A percentile compares a stretch with the other conserved stretches of the same genome.
phyloP scores from a whole-genome alignment of 53 echinoderm and acorn worm genomes.

The Apostichopus leukothele region DNA sequence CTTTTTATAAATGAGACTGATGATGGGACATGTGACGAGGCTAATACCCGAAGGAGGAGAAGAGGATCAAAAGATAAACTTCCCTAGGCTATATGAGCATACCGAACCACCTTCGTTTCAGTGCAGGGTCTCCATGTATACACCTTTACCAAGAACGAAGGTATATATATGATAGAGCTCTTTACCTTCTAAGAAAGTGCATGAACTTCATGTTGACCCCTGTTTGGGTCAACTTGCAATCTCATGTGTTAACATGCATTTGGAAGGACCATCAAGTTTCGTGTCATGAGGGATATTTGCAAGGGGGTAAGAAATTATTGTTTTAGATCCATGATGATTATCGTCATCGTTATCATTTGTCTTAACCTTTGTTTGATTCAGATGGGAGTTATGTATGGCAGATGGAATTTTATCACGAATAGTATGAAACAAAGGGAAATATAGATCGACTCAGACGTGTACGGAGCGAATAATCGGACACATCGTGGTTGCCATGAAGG shows the following conservation, averaged over 20 bases:
- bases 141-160: too few species aligned
- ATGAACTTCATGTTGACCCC: constrained; percentile 14
- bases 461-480: too few species aligned
- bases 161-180: too few species aligned
- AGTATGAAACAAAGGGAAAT: neutral
- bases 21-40: constrained; percentile 12
- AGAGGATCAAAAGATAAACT: constrained; percentile 33
- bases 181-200: constrained; percentile 1
- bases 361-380: neutral
- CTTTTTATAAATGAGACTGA: constrained; percentile 11
- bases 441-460: too few species aligned
- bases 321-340: constrained; percentile 19
- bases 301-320: constrained; percentile 1
- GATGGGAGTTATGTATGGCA: neutral
- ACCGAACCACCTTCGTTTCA: constrained; percentile 1
- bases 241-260: constrained; percentile 1
- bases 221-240: constrained; percentile 17
- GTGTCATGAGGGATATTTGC: neutral
- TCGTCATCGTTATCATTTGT: neutral
- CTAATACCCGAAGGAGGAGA: constrained; percentile 13
- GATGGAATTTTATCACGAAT: constrained; percentile 1
- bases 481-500: too few species aligned
- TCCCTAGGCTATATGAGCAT: constrained; percentile 26
- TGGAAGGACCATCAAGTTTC: neutral
- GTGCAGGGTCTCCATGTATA: too few species aligned